Base-by-base conservation (phyloP, 2,888 invertebrate species). In the Lepidocyrtoides sp. region DNA sequence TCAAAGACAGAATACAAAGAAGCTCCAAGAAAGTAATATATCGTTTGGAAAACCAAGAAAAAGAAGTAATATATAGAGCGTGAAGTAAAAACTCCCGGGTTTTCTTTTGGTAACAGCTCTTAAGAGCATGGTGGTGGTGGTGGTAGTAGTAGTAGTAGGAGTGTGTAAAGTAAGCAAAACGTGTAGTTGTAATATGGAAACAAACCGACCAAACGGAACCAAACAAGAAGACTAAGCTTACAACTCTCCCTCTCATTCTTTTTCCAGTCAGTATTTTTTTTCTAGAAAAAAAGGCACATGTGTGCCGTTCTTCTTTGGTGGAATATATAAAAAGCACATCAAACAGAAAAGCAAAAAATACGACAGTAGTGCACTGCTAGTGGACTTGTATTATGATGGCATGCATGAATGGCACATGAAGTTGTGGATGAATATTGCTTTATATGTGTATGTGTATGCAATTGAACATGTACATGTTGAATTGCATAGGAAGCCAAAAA, bases 1-100 rank as follows among this genome's bases (percentile, higher is more conserved):
- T 57, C 85, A 63, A 90, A 89, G 75, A 57, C 83, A 77, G 92
- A 93, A 92, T 93, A 93, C 92, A 92, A 92, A 93, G 84, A 91
- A 91, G 88, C 79, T 83, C 81, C 81, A 91, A 91, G 91, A 85
- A 89, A 83, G 81, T 79, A 84, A 91, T 89, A 85, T 89, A 89
- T 92, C 86, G 57, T 66, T 89, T 75, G 79, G 29, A 89, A 60
- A 75, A 75, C 41, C 66, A 75, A 75, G 41, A n/a, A 87, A 82
- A 82, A 90, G 87, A 87, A 86, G 75, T 87, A 90, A 88, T 90
- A 92, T 92, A 89, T 92, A 91, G 91, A 91, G 92, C 92, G 91
- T 91, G 91, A 92, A 92, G 89, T 81, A 90, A 90, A 89, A 86
- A 82, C 89, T 89, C 89, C 83, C 86, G 77, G 89, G 87, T 85